Evolutionary conservation across 2,888 invertebrate species (phyloP), one percentile per base, ranked within the genome.

Genomic region (Plebejus anna): DNA sequence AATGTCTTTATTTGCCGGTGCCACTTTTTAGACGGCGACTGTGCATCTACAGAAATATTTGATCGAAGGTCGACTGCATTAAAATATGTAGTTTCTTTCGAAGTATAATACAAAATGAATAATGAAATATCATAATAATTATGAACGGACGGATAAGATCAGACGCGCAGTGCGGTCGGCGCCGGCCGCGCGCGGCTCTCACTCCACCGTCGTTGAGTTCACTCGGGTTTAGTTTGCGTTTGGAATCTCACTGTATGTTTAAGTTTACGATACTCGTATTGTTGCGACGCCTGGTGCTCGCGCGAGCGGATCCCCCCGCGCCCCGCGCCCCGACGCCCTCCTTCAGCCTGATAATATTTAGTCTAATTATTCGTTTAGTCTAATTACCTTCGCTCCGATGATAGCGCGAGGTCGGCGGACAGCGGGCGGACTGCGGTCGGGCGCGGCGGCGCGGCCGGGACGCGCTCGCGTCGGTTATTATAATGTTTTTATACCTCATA

Each of bases 401-500:
- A 7, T 16, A 66, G 66, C 28, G 32, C 9, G 11, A 13, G 28
- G 32, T 32, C 66, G 32, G 32, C 11, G 66, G 13, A 42, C 42
- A 1, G 6, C 38, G n/a, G 38, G 38, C n/a, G 16, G 32, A 6
- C 7, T 6, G 71, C 71, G 47, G 47, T 9, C 4, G 42, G 71
- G n/a, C 42, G 71, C n/a, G 16, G 38, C 9, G n/a, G 42, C 42
- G 42, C 42, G 22, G 47, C 22, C 47, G 47, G 71, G 72, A 72
- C 72, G 72, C 22, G 47, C 72, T 72, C 72, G 47, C 47, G 47
- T 72, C 72, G 47, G 22, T 42, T 72, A 72, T 72, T 72, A 72
- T 72, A 72, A 66, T 66, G 32, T 73, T 73, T 73, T 73, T 73
- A 51, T 73, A 73, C 73, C 73, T 73, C 73, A 59, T 76, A 75